phyloP scores from a whole-genome alignment of 2,888 invertebrate species.

The Glaucopsyche alexis region DNA sequence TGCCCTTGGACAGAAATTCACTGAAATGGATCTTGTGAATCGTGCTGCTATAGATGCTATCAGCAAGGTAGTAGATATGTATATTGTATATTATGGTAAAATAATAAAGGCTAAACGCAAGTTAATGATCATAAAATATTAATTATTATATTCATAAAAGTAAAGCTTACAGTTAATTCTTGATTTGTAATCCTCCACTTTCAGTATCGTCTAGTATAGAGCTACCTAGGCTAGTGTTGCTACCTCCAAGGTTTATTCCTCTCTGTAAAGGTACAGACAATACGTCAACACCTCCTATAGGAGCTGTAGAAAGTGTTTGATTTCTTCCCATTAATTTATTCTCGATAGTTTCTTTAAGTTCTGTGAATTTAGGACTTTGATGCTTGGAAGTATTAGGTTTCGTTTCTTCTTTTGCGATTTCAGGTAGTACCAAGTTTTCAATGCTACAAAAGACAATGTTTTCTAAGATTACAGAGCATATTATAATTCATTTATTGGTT shows the following conservation, averaged over 20 bases:
- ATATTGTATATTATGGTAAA: too few relatives aligned
- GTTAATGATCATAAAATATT: background rate
- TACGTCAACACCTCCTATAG: slow-evolving; percentile 64
- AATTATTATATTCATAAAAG: background rate
- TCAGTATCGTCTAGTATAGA: slow-evolving; percentile 71
- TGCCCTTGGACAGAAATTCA: too few relatives aligned
- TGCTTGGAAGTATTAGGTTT: slow-evolving; percentile 68
- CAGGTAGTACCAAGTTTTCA: slow-evolving; percentile 53
- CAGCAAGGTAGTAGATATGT: too few relatives aligned
- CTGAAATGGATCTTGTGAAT: too few relatives aligned
- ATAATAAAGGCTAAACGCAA: too few relatives aligned
- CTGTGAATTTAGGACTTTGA: slow-evolving; percentile 77
- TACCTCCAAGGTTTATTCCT: slow-evolving; percentile 62
- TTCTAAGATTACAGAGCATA: too few relatives aligned
- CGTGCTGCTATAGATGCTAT: too few relatives aligned
- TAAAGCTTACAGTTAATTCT: slow-evolving; percentile 31
- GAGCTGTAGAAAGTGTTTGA: slow-evolving; percentile 54
- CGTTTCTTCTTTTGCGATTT: slow-evolving; percentile 56
- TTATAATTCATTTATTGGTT: too few relatives aligned
- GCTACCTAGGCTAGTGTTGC: slow-evolving; percentile 73
- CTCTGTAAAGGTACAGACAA: slow-evolving; percentile 50
- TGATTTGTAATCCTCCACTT: slow-evolving; percentile 48
- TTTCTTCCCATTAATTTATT: slow-evolving; percentile 71
- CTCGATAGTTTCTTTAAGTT: slow-evolving; percentile 78
- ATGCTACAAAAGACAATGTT: slow-evolving; percentile 54